Conservation (phyloP, 2,888 invertebrate genomes). For the Orchestes rusci region DNA sequence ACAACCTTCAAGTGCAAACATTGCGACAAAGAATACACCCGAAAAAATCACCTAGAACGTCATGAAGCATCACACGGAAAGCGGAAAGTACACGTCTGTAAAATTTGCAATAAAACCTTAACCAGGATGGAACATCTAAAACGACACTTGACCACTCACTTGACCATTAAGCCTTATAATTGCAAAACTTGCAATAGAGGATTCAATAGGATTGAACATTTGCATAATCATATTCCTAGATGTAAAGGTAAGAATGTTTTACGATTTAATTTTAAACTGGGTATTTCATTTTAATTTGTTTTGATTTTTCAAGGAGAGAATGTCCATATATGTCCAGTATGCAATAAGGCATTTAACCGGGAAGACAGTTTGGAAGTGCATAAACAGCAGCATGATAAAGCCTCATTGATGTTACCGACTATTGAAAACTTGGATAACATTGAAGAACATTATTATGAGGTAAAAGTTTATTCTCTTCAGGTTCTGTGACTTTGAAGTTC, state of each 20-base stretch:
- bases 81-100: constrained; percentile 41
- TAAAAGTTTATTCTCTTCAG: neutral
- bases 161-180: constrained; percentile 41
- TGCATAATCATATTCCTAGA: constrained; percentile 38
- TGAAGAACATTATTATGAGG: constrained; percentile 41
- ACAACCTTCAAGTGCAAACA: constrained; percentile 40
- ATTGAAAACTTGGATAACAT: constrained; percentile 43
- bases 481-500: neutral
- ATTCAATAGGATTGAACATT: constrained; percentile 42
- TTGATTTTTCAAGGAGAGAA: constrained; percentile 40
- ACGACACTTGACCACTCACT: constrained; percentile 41
- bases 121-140: constrained; percentile 42
- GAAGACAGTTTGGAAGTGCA: constrained; percentile 43
- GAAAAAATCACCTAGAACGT: constrained; percentile 39
- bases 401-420: constrained; percentile 37
- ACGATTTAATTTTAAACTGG: no score
- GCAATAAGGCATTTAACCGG: constrained; percentile 43
- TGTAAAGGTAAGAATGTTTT: constrained; percentile 38
- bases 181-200: constrained; percentile 42
- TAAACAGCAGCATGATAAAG: constrained; percentile 39
- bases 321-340: constrained; percentile 44
- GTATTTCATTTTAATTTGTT: no score
- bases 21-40: constrained; percentile 41
- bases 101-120: constrained; percentile 42
- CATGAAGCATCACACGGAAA: constrained; percentile 40